Evolutionary conservation across 2,113 vertebrate genomes (phyloP).

Genomic region (Lycaon pictus): DNA sequence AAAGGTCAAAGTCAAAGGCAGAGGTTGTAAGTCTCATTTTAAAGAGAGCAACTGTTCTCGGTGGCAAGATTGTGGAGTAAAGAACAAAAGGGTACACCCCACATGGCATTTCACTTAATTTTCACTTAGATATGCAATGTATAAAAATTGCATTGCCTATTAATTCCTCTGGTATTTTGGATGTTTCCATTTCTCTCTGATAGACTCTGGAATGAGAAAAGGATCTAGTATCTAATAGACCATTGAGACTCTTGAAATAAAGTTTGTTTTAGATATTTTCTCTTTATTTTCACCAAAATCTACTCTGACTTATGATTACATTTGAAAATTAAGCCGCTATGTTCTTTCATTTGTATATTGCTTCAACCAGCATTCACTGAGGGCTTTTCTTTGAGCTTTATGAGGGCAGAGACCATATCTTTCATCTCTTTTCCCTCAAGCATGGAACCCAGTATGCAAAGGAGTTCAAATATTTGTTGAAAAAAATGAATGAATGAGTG

Average conservation of each 20-base stretch:
- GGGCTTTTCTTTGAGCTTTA: not conserved
- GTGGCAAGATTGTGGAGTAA: too few relatives aligned
- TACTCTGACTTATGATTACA: not conserved
- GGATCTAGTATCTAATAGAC: not conserved
- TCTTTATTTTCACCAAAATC: not conserved
- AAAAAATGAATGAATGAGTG: not conserved
- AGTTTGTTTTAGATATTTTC: not conserved
- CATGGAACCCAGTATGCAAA: not conserved
- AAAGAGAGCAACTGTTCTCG: not conserved
- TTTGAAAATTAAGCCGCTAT: constrained; percentile 21
- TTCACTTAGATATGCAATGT: not conserved
- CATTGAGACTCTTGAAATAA: constrained; percentile 29
- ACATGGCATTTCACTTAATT: not conserved
- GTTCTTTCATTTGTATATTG: not conserved
- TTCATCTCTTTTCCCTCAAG: not conserved
- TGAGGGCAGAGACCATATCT: not conserved
- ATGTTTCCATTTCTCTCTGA: not conserved
- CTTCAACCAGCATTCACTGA: not conserved
- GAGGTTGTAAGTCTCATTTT: not conserved
- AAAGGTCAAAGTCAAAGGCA: constrained; percentile 13
- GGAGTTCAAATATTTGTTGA: not conserved
- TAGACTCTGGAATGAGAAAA: not conserved
- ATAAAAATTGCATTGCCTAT: not conserved
- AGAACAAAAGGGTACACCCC: not conserved
- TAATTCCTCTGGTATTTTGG: not conserved